phyloP scores from a whole-genome alignment of 2,797 vertebrate species.

The Cephalopachus bancanus region DNA sequence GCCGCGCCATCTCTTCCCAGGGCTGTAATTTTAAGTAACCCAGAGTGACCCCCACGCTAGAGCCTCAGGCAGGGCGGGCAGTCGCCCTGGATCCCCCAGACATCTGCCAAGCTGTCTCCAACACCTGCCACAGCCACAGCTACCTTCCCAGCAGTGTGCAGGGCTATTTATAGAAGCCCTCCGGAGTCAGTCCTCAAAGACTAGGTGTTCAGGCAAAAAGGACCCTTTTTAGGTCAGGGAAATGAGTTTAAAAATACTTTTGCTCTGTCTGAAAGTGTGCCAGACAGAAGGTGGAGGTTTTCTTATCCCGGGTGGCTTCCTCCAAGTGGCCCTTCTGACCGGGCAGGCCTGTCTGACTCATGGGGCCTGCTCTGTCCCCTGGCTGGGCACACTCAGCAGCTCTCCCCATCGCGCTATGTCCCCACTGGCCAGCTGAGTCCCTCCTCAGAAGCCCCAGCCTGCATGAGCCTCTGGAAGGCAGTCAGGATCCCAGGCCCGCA shows the following conservation, averaged over 20 bases:
- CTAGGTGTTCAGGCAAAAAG: background rate
- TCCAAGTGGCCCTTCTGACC: background rate
- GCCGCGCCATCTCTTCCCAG: background rate
- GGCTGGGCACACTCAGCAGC: no score
- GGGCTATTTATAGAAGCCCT: background rate
- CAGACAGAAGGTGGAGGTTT: background rate
- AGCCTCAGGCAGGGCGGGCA: background rate
- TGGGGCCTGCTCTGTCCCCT: background rate
- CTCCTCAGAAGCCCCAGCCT: background rate
- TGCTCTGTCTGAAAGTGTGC: background rate
- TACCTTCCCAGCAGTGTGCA: rapidly evolving
- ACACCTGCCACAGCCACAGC: background rate
- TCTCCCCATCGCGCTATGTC: background rate
- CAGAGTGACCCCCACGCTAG: rapidly evolving
- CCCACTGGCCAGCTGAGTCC: background rate
- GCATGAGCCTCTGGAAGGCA: no score
- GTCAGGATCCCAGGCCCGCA: no score
- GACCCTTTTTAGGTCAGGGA: constrained; percentile 59
- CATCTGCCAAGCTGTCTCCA: no score
- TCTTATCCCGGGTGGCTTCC: background rate
- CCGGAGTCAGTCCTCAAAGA: background rate
- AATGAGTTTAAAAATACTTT: constrained; percentile 40
- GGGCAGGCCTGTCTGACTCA: background rate
- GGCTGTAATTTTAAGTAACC: background rate
- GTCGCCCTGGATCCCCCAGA: background rate